A percentile compares a stretch with the other conserved stretches of the same genome.
These are phyloP conservation scores for Piaya cayana DNA, from an alignment of 2,113 vertebrate genomes.

Conservation along the genomic window DNA sequence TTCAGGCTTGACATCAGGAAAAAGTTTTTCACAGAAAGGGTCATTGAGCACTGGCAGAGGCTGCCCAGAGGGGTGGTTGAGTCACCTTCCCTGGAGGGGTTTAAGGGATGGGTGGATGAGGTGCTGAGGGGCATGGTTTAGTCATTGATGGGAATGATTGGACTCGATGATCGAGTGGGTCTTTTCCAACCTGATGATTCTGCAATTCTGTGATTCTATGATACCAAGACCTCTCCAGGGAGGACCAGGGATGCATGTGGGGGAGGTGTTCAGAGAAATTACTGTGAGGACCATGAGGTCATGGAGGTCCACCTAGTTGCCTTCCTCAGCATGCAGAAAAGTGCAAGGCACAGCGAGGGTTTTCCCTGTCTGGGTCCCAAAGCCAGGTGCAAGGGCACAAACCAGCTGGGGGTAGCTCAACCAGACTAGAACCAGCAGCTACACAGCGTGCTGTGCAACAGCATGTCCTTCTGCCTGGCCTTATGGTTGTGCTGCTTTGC, in stretches of 20 bases:
- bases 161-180: too few relatives aligned
- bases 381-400: fast-evolving
- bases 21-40: too few relatives aligned
- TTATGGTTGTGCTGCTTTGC: background rate
- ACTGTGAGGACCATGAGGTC: background rate
- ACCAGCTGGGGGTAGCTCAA: fast-evolving
- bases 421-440: background rate
- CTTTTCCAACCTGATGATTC: too few relatives aligned
- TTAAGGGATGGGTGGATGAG: too few relatives aligned
- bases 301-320: background rate
- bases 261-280: background rate
- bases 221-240: background rate
- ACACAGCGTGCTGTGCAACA: background rate
- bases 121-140: too few relatives aligned
- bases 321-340: background rate
- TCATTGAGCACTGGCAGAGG: too few relatives aligned
- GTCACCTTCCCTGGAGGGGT: too few relatives aligned
- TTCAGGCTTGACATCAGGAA: too few relatives aligned
- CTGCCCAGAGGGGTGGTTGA: too few relatives aligned
- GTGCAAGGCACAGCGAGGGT: fast-evolving
- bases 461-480: background rate
- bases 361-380: background rate
- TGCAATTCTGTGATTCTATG: too few relatives aligned
- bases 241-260: background rate
- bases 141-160: too few relatives aligned